phyloP scores from a whole-genome alignment of 2,888 invertebrate species.

The Zootermopsis nevadensis region DNA sequence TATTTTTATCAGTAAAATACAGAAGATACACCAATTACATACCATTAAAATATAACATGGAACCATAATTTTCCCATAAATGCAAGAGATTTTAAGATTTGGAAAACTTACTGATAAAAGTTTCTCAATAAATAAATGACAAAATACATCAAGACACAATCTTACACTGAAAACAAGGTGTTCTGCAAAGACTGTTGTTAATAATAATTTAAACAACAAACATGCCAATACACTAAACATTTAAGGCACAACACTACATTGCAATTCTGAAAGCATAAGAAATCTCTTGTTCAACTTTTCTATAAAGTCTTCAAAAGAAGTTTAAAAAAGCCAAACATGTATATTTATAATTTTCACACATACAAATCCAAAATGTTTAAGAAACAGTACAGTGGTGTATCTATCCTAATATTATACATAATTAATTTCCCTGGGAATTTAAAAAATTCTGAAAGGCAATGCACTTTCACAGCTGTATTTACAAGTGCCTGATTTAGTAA shows the following conservation, averaged over 20 bases:
- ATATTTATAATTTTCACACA: slow-evolving; percentile 29
- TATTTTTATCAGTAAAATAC: slow-evolving; percentile 41
- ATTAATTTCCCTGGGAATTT: slow-evolving; percentile 17
- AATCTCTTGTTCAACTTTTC: slow-evolving; percentile 12
- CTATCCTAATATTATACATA: slow-evolving; percentile 27
- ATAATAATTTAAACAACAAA: slow-evolving; percentile 40
- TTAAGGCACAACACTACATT: slow-evolving; percentile 48
- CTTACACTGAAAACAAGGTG: slow-evolving; percentile 19
- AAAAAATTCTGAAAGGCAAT: slow-evolving; percentile 29
- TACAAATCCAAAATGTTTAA: slow-evolving; percentile 26
- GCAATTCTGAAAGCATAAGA: slow-evolving; percentile 37
- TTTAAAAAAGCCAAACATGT: slow-evolving; percentile 37
- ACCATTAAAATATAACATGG: slow-evolving; percentile 42
- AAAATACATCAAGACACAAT: slow-evolving; percentile 34
- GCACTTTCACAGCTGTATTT: neutral
- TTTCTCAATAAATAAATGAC: slow-evolving; percentile 9
- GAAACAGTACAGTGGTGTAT: slow-evolving; percentile 23
- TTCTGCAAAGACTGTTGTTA: neutral
- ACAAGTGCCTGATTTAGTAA: neutral
- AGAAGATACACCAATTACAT: slow-evolving; percentile 40
- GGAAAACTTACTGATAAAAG: neutral
- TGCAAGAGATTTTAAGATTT: slow-evolving; percentile 24
- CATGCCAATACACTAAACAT: slow-evolving; percentile 42
- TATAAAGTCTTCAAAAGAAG: slow-evolving; percentile 38
- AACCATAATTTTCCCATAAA: slow-evolving; percentile 23